Percentiles rank a stretch among this genome's conserved stretches.
Conservation (phyloP, 1,140 invertebrate genomes). For the Halictus rubicundus region DNA sequence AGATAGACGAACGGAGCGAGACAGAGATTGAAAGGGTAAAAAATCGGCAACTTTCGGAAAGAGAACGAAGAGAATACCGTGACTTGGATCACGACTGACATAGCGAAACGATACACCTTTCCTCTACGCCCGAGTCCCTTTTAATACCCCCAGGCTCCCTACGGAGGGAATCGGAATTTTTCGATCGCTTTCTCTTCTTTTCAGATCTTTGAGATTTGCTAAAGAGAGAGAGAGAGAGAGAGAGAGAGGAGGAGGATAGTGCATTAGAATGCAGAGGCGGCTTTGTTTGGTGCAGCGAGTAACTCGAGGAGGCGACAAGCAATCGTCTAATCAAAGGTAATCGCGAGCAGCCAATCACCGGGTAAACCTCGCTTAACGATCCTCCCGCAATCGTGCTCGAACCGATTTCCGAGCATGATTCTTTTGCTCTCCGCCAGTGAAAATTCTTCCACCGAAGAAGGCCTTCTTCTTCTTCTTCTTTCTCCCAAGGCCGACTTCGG, state of each 20-base stretch:
- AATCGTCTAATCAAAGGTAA: background rate
- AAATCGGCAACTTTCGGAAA: slow-evolving; percentile 30
- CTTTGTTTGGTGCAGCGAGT: slow-evolving; percentile 8
- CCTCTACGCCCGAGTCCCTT: background rate
- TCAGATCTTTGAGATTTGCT: background rate
- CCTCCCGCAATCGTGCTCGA: background rate
- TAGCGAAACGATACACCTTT: background rate
- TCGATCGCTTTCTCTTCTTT: background rate
- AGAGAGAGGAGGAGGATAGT: background rate
- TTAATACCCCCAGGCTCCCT: background rate
- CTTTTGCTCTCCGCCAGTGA: background rate
- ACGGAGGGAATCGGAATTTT: background rate
- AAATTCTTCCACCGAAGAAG: background rate
- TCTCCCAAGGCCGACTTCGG: background rate
- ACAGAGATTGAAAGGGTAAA: too few species aligned
- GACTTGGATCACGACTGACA: too few species aligned
- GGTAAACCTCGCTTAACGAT: background rate
- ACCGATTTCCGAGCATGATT: background rate
- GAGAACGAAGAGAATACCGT: background rate
- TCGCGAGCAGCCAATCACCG: background rate
- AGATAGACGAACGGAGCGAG: too few species aligned
- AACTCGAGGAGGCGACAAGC: slow-evolving; percentile 9
- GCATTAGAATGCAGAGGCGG: background rate
- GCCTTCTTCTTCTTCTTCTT: too few species aligned
- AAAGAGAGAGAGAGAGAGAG: too few species aligned